Evolutionary conservation across 2,888 invertebrate species (phyloP).

Genomic region (Cryptus viduatorius): DNA sequence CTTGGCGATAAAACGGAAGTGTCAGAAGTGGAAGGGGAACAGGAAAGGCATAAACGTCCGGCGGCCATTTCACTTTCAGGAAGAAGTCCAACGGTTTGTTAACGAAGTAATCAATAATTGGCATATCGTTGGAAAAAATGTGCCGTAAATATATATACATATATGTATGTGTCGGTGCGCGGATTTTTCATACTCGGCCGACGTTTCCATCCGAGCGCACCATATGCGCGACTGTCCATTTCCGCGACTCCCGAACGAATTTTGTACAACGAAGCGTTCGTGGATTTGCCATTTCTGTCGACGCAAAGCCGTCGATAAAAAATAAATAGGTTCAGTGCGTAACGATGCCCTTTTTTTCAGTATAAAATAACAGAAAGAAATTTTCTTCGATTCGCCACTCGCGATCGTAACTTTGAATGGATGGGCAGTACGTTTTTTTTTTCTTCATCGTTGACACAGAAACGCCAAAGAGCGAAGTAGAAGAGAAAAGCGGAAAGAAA

Average conservation of each 20-base stretch:
- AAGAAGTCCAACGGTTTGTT: conserved; percentile 40
- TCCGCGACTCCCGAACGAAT: too few relatives aligned
- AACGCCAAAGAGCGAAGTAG: conserved; percentile 28
- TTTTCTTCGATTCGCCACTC: not conserved
- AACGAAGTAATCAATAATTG: conserved; percentile 56
- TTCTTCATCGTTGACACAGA: conserved; percentile 43
- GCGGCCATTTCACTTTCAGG: conserved; percentile 40
- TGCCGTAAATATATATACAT: not conserved
- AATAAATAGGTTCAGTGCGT: too few relatives aligned
- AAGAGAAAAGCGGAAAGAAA: conserved; percentile 20
- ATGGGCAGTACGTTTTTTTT: not conserved
- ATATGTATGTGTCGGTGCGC: not conserved
- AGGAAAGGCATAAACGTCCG: conserved; percentile 26
- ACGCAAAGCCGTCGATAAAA: too few relatives aligned
- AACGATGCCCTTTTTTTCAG: not conserved
- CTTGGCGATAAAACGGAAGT: conserved; percentile 37
- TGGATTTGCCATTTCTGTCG: too few relatives aligned
- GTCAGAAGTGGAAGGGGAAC: conserved; percentile 7
- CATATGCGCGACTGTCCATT: too few relatives aligned
- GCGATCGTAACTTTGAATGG: not conserved
- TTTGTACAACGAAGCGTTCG: too few relatives aligned
- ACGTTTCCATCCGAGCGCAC: too few relatives aligned
- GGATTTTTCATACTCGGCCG: conserved; percentile 8
- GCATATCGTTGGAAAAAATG: not conserved
- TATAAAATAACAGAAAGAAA: not conserved